Evolutionary conservation across 1,140 invertebrate species (phyloP), one percentile per base, ranked within the genome.

Genomic region (Zaprionus gabonicus): DNA sequence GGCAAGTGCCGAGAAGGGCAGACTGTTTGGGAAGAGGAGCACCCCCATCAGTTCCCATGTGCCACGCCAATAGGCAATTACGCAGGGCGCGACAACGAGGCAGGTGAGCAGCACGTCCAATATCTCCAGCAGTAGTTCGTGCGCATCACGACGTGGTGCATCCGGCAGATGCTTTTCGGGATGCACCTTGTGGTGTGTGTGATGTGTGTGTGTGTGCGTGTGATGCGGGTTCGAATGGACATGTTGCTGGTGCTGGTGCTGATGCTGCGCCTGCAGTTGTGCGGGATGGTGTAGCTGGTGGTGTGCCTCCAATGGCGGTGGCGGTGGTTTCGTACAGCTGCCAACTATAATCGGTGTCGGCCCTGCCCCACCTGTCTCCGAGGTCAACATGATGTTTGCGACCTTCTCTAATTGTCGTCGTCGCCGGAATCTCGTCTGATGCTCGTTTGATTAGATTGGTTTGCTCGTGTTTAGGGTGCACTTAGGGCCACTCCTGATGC

Each of bases 1-100:
- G n/a, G 94, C 93, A 13, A 95, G 91, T 10, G 95, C 94, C 81
- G 96, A 97, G 4, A 94, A 71, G 0, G 95, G 91, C 12, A 93
- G 86, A 31, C 95, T 87, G 0, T 94, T 92, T 1, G 96, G 95
- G 56, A 95, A 95, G 25, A 97, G 93, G 91, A 96, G 96, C 31
- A 95, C 84, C 71, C 96, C 96, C 94, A 97, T 95, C 17, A 98
- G 94, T 51, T 95, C 94, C 97, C 97, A 98, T 31, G 96, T 96
- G 59, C 96, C 96, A 31, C 97, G 94, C 97, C 97, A 98, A 90
- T 97, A 98, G 55, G 95, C 95, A 9, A 98, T 96, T 2, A 97
- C 96, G 10, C 96, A 94, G 9, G 97, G 97, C 0, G 96, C 95
- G 6, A 97, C 95, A 12, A 98, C 93, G 1, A 95, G 84, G 53